Conservation (phyloP, 1,140 invertebrate species). For the Drosophila jambulina region DNA sequence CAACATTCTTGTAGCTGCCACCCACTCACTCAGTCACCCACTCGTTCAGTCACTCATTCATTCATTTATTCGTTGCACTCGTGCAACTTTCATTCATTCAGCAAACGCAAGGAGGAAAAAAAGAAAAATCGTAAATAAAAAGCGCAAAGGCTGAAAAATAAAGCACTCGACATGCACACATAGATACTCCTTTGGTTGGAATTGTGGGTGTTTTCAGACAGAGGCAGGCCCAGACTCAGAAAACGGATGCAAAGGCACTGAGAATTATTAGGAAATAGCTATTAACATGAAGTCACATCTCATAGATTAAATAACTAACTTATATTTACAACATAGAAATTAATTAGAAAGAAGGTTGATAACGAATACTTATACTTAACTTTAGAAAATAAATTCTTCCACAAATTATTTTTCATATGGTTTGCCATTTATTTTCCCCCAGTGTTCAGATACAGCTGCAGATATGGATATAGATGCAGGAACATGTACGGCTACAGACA, state of each 20-base stretch:
- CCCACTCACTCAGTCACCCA: slow-evolving; percentile 26
- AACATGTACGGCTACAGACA: slow-evolving; percentile 40
- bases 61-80: slow-evolving; percentile 75
- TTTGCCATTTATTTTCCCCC: neutral
- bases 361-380: too few relatives aligned
- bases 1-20: slow-evolving; percentile 69
- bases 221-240: slow-evolving; percentile 30
- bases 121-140: slow-evolving; percentile 77
- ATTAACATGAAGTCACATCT: too few relatives aligned
- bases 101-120: slow-evolving; percentile 53
- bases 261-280: too few relatives aligned
- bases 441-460: slow-evolving; percentile 8
- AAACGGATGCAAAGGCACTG: slow-evolving; percentile 23
- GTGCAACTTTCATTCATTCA: slow-evolving; percentile 80
- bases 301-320: too few relatives aligned
- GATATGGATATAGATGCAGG: slow-evolving; percentile 42
- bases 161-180: slow-evolving; percentile 53
- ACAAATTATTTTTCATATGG: neutral
- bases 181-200: slow-evolving; percentile 46
- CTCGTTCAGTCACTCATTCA: slow-evolving; percentile 64
- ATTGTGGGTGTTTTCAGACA: slow-evolving; percentile 30
- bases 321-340: too few relatives aligned
- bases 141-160: slow-evolving; percentile 79
- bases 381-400: too few relatives aligned
- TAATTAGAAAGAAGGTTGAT: too few relatives aligned